These are phyloP conservation scores for Cossypha polioptera DNA, from an alignment of 2,797 vertebrate species.

Conservation along the genomic window DNA sequence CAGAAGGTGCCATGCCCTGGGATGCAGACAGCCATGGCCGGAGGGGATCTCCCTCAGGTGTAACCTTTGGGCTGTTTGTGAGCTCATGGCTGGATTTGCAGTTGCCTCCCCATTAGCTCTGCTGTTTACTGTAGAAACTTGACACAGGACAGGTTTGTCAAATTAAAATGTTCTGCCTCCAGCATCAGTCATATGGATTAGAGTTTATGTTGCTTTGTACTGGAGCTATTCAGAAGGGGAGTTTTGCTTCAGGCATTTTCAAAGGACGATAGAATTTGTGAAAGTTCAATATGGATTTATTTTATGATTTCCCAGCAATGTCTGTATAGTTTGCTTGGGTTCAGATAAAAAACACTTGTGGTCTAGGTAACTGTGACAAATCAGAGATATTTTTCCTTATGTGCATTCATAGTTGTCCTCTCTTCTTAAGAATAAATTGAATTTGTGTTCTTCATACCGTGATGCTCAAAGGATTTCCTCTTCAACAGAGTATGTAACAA, in stretches of 20 bases:
- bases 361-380: neutral
- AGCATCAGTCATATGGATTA: neutral
- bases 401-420: neutral
- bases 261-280: neutral
- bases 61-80: neutral
- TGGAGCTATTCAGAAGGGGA: neutral
- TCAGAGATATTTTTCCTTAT: neutral
- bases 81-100: neutral
- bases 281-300: neutral
- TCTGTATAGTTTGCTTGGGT: neutral
- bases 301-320: neutral
- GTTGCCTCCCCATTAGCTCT: neutral
- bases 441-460: conserved; percentile 50
- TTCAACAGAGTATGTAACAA: conserved; percentile 70
- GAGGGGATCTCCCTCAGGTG: neutral
- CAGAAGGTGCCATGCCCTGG: accelerated
- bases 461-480: conserved; percentile 69
- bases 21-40: neutral
- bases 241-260: neutral
- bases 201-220: neutral
- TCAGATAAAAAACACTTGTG: neutral
- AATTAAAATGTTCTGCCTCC: neutral
- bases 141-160: neutral
- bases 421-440: conserved; percentile 56
- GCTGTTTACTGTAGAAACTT: neutral